These are phyloP conservation scores for Ormyrus nitidulus DNA, from an alignment of 2,888 invertebrate genomes.

Conservation along the genomic window DNA sequence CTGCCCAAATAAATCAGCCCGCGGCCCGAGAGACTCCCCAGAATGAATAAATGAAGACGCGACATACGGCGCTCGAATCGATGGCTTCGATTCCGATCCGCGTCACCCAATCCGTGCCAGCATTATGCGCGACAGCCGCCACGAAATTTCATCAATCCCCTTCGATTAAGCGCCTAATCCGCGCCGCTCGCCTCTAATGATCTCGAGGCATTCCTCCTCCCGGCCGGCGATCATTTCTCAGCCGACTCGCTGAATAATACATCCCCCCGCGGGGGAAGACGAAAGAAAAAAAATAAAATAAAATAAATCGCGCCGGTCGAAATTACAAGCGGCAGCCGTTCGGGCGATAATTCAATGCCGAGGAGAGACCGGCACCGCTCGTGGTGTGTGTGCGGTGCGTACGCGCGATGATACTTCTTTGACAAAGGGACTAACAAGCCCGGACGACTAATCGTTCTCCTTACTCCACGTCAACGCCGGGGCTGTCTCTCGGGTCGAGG, in stretches of 20 bases:
- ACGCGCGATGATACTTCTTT: background rate
- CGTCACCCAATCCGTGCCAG: too few species aligned
- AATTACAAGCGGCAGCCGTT: constrained; percentile 15
- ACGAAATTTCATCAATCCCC: constrained; percentile 19
- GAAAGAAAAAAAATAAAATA: constrained; percentile 1
- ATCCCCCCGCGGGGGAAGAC: background rate
- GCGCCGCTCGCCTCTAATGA: background rate
- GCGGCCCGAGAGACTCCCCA: too few species aligned
- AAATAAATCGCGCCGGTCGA: constrained; percentile 1
- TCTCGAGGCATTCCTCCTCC: background rate
- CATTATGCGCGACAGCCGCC: background rate
- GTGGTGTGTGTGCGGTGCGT: background rate
- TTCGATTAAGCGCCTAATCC: constrained; percentile 16
- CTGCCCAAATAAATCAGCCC: too few species aligned
- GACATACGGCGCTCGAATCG: constrained; percentile 16
- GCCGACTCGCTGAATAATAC: constrained; percentile 35
- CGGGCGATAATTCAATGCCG: constrained; percentile 41
- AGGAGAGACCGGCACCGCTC: background rate
- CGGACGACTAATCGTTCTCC: constrained; percentile 39
- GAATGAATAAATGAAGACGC: background rate
- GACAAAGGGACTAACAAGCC: constrained; percentile 7
- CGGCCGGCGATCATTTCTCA: constrained; percentile 24
- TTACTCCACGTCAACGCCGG: constrained; percentile 36
- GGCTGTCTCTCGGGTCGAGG: background rate
- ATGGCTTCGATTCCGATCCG: too few species aligned